Evolutionary conservation across 2,797 vertebrate species (phyloP), one percentile per base, ranked within the genome.

Genomic region (Aplochiton taeniatus): DNA sequence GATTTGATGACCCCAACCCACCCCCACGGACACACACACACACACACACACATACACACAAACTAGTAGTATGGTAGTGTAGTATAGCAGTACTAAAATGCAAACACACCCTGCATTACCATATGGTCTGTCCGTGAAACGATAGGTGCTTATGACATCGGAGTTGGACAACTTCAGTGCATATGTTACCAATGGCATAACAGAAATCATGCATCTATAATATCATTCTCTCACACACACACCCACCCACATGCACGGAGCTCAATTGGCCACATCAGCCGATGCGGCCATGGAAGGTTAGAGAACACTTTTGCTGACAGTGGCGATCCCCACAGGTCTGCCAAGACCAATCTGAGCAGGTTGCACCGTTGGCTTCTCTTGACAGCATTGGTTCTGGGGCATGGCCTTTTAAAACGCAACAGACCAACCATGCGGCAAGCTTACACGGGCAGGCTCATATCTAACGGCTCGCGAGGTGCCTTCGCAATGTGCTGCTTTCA

Each of bases 1-100:
- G 51, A 77, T 72, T 47, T 59, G 61, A 61, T n/a, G n/a, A n/a
- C n/a, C n/a, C 4, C 76, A 79, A 8, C 11, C 11, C 18, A 7
- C 17, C 19, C 44, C 17, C 45, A 43, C 10, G 54, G 7, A 56
- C 50, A 63, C 31, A 51, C 8, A 59, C 45, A 61, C 42, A 42
- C 57, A 65, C 46, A 19, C 31, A 55, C 42, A 45, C 44, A 56
- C 42, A 9, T 8, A 12, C 11, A 56, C 41, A 66, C 9, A 41
- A 16, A 31, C 44, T 5, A 16, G 12, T 57, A 13, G 31, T 31
- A n/a, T n/a, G n/a, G n/a, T n/a, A n/a, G n/a, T n/a, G n/a, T n/a
- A 31, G 6, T 31, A 31, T 31, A 31, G 31, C 31, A 31, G 31
- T 31, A 31, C 14, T 8, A 4, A 51, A 4, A n/a, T 16, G 9